Conservation (phyloP, 2,797 vertebrate species). For the Rhinella marina region DNA sequence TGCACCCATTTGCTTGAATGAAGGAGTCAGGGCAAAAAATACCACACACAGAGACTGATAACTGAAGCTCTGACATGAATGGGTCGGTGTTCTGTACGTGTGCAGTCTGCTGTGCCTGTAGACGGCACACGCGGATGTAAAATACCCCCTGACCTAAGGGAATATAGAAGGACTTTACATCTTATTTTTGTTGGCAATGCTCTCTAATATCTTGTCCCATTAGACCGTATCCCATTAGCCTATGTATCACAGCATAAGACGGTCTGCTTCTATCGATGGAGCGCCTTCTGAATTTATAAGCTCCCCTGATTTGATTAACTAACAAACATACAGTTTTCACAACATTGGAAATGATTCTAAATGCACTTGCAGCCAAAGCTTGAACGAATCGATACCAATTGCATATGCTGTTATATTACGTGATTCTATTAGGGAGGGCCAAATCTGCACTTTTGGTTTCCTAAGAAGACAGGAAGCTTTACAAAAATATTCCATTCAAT, state of each 20-base stretch:
- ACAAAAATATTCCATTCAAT: constrained; percentile 11
- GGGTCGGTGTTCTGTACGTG: too few species aligned
- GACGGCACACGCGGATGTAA: too few species aligned
- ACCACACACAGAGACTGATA: too few species aligned
- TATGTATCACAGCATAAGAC: background rate
- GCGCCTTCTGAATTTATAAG: background rate
- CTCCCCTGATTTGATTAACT: constrained; percentile 13
- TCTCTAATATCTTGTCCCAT: background rate
- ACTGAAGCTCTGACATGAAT: too few species aligned
- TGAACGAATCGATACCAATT: constrained; percentile 30
- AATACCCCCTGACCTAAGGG: too few species aligned
- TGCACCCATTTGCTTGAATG: too few species aligned
- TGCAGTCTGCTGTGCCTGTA: too few species aligned
- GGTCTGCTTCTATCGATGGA: background rate
- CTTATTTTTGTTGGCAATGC: background rate
- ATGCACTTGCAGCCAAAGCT: constrained; percentile 24
- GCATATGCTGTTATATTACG: background rate
- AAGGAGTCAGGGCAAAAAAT: too few species aligned
- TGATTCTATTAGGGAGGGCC: constrained; percentile 15
- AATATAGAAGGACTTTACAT: background rate
- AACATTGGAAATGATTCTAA: constrained; percentile 23
- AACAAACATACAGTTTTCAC: constrained; percentile 27
- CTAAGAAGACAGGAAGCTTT: constrained; percentile 24
- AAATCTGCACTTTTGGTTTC: constrained; percentile 7
- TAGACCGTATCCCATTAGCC: background rate